A percentile compares a stretch with the other conserved stretches of the same genome.
Conservation (phyloP, 2,797 vertebrate species). For the Pangasius larnaudii region DNA sequence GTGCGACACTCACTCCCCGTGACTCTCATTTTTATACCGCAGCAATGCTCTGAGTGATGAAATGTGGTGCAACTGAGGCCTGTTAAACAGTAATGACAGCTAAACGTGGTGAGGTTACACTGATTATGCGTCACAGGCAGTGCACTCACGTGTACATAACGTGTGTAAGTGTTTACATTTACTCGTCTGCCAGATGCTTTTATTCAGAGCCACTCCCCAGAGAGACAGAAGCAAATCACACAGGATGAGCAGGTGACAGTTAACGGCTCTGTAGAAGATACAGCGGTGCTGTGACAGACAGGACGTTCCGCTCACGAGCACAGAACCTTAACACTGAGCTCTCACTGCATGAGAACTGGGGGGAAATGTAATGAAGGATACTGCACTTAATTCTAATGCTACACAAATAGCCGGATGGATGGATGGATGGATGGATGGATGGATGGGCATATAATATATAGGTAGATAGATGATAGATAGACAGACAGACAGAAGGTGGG, state of each 20-base stretch:
- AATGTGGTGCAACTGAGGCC: slow-evolving; percentile 25
- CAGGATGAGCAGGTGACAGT: not conserved
- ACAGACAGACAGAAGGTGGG: not conserved
- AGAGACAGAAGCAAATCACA: not conserved
- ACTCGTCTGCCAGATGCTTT: not conserved
- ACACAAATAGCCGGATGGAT: not conserved
- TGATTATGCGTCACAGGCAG: not conserved
- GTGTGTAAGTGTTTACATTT: not conserved
- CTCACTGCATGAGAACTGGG: not conserved
- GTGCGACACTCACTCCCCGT: not conserved
- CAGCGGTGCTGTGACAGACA: not conserved
- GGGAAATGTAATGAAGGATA: too few relatives aligned
- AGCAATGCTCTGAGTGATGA: slow-evolving; percentile 30
- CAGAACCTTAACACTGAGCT: not conserved
- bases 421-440: not conserved
- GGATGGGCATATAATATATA: not conserved
- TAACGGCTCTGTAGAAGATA: too few relatives aligned
- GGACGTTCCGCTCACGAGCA: not conserved
- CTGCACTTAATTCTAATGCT: not conserved
- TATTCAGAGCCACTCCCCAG: not conserved
- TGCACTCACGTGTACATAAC: not conserved
- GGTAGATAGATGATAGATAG: not conserved
- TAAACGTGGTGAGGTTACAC: not conserved
- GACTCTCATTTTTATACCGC: slow-evolving; percentile 29
- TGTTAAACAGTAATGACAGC: slow-evolving; percentile 28